A percentile compares a stretch with the other conserved stretches of the same genome.
phyloP scores from a whole-genome alignment of 2,797 vertebrate species.

The Australoheros facetus region DNA sequence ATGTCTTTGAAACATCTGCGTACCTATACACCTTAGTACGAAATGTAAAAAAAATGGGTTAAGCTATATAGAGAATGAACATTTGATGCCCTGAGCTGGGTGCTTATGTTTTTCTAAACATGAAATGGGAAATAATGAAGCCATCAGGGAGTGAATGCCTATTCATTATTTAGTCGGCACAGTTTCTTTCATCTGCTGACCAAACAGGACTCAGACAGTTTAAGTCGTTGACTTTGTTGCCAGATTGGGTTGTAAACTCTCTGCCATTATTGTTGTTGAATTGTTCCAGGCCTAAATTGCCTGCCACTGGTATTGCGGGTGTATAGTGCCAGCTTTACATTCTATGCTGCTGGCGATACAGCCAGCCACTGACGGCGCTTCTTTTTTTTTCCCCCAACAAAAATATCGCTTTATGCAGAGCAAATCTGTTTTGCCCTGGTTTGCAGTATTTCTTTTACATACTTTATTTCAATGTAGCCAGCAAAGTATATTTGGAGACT shows the following conservation, averaged over 20 bases:
- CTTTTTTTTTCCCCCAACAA: not conserved
- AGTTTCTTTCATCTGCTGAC: constrained; percentile 7
- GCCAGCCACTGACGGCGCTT: not conserved
- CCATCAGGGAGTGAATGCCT: not conserved
- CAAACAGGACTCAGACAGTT: not conserved
- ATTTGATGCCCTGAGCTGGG: not conserved
- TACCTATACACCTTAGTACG: not conserved
- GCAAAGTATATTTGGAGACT: not conserved
- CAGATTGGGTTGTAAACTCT: not conserved
- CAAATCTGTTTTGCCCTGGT: not conserved
- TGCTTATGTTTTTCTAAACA: not conserved
- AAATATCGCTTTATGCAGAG: not conserved
- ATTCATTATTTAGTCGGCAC: not conserved
- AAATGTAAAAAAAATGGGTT: not conserved
- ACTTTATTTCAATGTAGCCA: not conserved
- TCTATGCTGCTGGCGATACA: not conserved
- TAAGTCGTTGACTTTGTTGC: not conserved
- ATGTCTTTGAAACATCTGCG: not conserved
- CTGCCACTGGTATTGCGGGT: not conserved
- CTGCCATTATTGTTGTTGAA: not conserved
- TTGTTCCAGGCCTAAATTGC: not conserved
- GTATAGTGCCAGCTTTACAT: not conserved
- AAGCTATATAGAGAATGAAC: not conserved
- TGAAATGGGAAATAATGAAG: not conserved
- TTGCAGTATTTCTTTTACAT: not conserved